Evolutionary conservation across 2,888 invertebrate genomes (phyloP), one percentile per base, ranked within the genome.

Genomic region (Clostera curtula): DNA sequence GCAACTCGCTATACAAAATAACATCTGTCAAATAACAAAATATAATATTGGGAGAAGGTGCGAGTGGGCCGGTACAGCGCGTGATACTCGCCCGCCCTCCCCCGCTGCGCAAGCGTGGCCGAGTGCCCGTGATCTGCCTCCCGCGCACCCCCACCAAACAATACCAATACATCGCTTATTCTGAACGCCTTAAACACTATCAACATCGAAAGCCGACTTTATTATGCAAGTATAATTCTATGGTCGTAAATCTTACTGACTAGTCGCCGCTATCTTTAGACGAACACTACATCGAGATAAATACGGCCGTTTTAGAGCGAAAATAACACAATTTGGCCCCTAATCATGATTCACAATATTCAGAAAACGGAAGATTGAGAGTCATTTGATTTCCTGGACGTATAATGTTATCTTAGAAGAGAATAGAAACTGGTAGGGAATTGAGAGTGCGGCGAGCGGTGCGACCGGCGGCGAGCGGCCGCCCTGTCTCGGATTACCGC

Each of bases 121-220:
- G n/a, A n/a, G n/a, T n/a, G n/a, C n/a, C n/a, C n/a, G n/a, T n/a
- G n/a, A n/a, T n/a, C n/a, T n/a, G n/a, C n/a, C n/a, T n/a, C n/a
- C n/a, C n/a, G n/a, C n/a, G n/a, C n/a, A n/a, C n/a, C n/a, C n/a
- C n/a, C 28, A 28, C 40, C 43, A 45, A 45, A 45, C 19, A 31
- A 43, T 36, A 37, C 19, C 29, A 29, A 39, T 34, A 37, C 21
- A 35, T 24, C 25, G 37, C 33, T 43, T 36, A 37, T 27, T 36
- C 24, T n/a, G 20, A 36, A 38, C 19, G 27, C 21, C 48, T 49
- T 49, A 49, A 14, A 35, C 19, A 34, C 47, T 54, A 51, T 36
- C 29, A 39, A 54, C 51, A 54, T 44, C 45, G 33, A 54, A 54
- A 54, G 53, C 54, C 26, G 36, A 44, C 12, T 36, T 45, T 18